A percentile compares a stretch with the other conserved stretches of the same genome.
phyloP scores from a whole-genome alignment of 2,888 invertebrate genomes.

The Fragum whitleyi region DNA sequence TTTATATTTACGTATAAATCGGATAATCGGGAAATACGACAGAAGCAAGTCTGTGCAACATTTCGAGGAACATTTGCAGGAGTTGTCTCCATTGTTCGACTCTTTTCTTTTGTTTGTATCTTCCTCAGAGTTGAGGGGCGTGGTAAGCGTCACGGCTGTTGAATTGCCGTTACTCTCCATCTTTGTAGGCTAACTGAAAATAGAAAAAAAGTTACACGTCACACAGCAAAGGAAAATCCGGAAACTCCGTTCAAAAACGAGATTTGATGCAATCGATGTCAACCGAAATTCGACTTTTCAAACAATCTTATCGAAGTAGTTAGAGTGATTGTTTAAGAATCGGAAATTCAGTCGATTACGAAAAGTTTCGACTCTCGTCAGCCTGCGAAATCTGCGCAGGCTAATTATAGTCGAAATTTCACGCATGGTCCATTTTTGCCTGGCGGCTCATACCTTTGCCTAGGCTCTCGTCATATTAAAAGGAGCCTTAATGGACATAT shows the following conservation, averaged over 20 bases:
- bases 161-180: neutral
- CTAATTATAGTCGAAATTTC: too few species aligned
- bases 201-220: neutral
- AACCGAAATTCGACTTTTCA: neutral
- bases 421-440: too few species aligned
- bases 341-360: too few species aligned
- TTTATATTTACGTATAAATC: constrained; percentile 66
- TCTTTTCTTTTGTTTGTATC: neutral
- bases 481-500: too few species aligned
- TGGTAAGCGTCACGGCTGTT: constrained; percentile 8
- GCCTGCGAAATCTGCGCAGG: too few species aligned
- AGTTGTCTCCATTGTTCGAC: neutral
- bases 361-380: too few species aligned
- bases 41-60: constrained; percentile 13
- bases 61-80: neutral
- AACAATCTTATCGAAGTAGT: neutral
- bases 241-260: neutral
- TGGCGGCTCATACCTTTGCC: too few species aligned
- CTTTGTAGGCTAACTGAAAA: neutral
- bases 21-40: constrained; percentile 62
- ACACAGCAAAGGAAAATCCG: neutral
- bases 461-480: too few species aligned
- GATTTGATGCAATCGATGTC: neutral
- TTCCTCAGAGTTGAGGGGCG: neutral
- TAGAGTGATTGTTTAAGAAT: too few species aligned